A percentile compares a stretch with the other conserved stretches of the same genome.
Evolutionary conservation across 2,888 invertebrate species (phyloP).

Genomic region (Drosophila barbarae): DNA sequence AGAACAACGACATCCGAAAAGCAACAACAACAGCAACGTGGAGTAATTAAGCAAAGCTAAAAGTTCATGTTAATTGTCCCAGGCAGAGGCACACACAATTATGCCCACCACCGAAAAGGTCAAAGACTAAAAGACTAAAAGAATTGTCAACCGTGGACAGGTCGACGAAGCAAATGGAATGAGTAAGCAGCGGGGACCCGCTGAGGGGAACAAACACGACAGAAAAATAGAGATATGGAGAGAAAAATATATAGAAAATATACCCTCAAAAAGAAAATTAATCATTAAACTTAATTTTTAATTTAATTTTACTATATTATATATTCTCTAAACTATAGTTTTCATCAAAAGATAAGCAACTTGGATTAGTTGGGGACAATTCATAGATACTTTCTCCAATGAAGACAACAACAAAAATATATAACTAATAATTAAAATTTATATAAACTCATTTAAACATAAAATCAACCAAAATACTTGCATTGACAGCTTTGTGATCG

Average conservation of each 20-base stretch:
- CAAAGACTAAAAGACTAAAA: constrained; percentile 72
- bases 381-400: too few relatives aligned
- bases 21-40: constrained; percentile 38
- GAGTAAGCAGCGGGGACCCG: not conserved
- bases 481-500: not conserved
- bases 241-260: not conserved
- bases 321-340: too few relatives aligned
- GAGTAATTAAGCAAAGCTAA: constrained; percentile 73
- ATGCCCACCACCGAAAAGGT: constrained; percentile 52
- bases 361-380: too few relatives aligned
- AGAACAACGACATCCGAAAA: constrained; percentile 51
- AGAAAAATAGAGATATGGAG: not conserved
- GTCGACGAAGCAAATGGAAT: constrained; percentile 25
- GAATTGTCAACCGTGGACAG: constrained; percentile 70
- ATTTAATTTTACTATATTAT: too few relatives aligned
- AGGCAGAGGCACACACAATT: constrained; percentile 52
- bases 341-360: too few relatives aligned
- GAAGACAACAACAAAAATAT: too few relatives aligned
- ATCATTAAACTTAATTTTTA: too few relatives aligned
- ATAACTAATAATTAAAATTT: not conserved
- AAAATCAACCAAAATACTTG: not conserved
- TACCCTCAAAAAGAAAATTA: too few relatives aligned
- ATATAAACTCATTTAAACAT: not conserved
- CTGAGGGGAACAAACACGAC: not conserved
- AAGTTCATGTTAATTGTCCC: constrained; percentile 74